phyloP scores from a whole-genome alignment of 92 coral and sea anemone genomes.

The Desmophyllum pertusum region DNA sequence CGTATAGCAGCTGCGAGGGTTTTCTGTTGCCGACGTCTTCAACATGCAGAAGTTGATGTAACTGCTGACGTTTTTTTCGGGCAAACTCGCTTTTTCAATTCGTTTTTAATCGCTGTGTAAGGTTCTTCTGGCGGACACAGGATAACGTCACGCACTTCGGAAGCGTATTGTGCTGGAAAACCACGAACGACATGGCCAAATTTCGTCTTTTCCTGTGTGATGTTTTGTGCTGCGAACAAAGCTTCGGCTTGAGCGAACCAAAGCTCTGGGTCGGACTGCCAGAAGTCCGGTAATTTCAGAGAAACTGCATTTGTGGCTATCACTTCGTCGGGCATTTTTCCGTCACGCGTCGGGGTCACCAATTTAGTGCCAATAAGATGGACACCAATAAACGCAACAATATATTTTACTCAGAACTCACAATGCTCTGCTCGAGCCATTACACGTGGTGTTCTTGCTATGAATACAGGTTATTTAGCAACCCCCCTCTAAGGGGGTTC shows the following conservation, averaged over 20 bases:
- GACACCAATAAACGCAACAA: too few relatives aligned
- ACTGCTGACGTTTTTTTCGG: slow-evolving; percentile 47
- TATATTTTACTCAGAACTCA: too few relatives aligned
- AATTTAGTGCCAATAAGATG: not conserved
- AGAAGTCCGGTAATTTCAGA: slow-evolving; percentile 12
- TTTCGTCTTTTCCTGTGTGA: slow-evolving; percentile 53
- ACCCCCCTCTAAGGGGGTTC: too few relatives aligned
- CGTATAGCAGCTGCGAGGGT: slow-evolving; percentile 58
- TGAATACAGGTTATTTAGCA: too few relatives aligned
- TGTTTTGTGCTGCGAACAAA: slow-evolving; percentile 50
- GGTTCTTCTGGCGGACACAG: slow-evolving; percentile 46
- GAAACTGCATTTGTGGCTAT: too few relatives aligned
- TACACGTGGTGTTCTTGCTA: too few relatives aligned
- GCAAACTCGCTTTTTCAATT: slow-evolving; percentile 24
- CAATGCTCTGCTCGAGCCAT: too few relatives aligned
- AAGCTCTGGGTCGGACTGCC: slow-evolving; percentile 13
- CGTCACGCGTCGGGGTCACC: too few relatives aligned
- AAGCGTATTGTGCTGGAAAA: slow-evolving; percentile 58
- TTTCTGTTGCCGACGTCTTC: slow-evolving; percentile 64
- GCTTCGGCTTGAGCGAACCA: slow-evolving; percentile 32
- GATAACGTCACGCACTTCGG: slow-evolving; percentile 58
- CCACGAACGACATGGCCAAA: slow-evolving; percentile 54
- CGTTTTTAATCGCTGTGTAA: too few relatives aligned
- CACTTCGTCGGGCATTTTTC: too few relatives aligned
- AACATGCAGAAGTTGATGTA: slow-evolving; percentile 52